These are phyloP conservation scores for Mesorhabditis spiculigera DNA, from an alignment of 2,888 invertebrate genomes.

Conservation along the genomic window DNA sequence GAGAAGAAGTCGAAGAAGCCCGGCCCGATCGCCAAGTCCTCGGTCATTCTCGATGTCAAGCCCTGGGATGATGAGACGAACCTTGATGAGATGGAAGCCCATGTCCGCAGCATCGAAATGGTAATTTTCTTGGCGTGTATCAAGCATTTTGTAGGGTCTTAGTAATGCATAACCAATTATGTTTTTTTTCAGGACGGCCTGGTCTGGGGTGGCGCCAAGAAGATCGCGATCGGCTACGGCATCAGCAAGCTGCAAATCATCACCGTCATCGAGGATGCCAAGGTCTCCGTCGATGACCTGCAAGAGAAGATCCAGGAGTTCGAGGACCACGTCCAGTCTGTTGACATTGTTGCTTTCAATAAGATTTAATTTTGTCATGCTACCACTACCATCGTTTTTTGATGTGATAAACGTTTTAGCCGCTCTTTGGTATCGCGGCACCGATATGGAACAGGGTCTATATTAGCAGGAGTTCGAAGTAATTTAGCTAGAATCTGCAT, in stretches of 20 bases:
- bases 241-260: slow-evolving; percentile 55
- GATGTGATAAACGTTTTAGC: no score
- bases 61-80: slow-evolving; percentile 96
- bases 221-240: slow-evolving; percentile 41
- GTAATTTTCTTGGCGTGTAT: not conserved
- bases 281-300: slow-evolving; percentile 53
- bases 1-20: slow-evolving; percentile 94
- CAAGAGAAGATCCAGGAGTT: slow-evolving; percentile 49
- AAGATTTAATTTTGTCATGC: slow-evolving; percentile 40
- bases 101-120: slow-evolving; percentile 73
- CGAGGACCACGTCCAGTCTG: slow-evolving; percentile 48
- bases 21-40: slow-evolving; percentile 85
- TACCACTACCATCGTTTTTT: no score
- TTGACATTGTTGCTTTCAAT: slow-evolving; percentile 56
- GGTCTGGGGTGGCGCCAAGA: slow-evolving; percentile 80
- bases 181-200: slow-evolving; percentile 74
- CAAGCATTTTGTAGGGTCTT: no score
- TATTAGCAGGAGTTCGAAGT: no score
- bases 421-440: no score
- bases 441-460: no score
- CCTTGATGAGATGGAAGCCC: slow-evolving; percentile 79
- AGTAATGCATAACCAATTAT: no score
- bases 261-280: slow-evolving; percentile 51
- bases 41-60: slow-evolving; percentile 89
- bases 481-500: no score